A percentile compares a stretch with the other conserved stretches of the same genome.
Evolutionary conservation across 2,888 invertebrate genomes (phyloP).

Genomic region (Carabus problematicus): DNA sequence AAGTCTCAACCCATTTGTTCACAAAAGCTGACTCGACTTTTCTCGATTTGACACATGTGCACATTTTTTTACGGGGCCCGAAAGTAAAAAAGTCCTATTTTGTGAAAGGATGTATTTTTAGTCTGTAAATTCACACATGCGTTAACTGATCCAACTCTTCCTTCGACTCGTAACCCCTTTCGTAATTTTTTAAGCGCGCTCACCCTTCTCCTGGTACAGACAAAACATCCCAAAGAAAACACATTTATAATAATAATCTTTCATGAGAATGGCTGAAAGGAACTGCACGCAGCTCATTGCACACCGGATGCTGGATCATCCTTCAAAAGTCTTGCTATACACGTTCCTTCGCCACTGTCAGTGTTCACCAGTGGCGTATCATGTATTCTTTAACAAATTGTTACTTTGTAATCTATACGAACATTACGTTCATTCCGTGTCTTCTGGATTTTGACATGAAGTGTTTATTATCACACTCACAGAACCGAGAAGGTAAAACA

Average conservation of each 20-base stretch:
- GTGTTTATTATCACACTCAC: neutral
- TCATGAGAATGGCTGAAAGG: constrained; percentile 40
- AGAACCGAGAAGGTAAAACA: no score
- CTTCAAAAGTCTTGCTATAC: constrained; percentile 11
- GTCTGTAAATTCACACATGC: constrained; percentile 40
- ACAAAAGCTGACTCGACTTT: constrained; percentile 7
- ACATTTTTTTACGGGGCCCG: constrained; percentile 29
- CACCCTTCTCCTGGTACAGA: constrained; percentile 24
- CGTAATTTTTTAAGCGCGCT: constrained; percentile 28
- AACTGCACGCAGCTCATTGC: constrained; percentile 6
- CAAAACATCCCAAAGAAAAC: constrained; percentile 42
- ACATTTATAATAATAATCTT: constrained; percentile 41
- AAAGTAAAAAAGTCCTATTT: constrained; percentile 35
- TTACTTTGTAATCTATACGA: neutral
- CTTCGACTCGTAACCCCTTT: constrained; percentile 34
- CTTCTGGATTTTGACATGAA: no score
- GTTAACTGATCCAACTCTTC: constrained; percentile 40
- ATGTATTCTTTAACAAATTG: neutral
- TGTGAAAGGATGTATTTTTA: constrained; percentile 42
- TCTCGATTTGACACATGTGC: constrained; percentile 34
- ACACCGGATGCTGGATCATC: constrained; percentile 38
- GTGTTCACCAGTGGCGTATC: no score
- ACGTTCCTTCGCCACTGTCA: constrained; percentile 19
- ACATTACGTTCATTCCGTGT: neutral
- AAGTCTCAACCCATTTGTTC: constrained; percentile 33